phyloP scores from a whole-genome alignment of 2,888 invertebrate genomes.

The Aphrophora alni region DNA sequence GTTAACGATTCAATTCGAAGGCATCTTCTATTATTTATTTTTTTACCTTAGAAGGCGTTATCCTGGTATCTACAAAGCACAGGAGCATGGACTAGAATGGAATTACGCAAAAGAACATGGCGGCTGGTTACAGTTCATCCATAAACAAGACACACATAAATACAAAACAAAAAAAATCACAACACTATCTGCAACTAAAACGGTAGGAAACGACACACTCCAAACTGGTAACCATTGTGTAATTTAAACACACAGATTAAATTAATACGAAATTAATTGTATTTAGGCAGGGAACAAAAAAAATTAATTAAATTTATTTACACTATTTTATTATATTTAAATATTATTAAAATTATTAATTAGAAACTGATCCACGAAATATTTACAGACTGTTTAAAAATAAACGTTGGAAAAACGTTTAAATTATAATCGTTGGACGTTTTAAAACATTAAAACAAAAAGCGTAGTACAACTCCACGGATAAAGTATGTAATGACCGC shows the following conservation, averaged over 20 bases:
- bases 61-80: conserved; percentile 51
- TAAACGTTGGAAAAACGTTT: too few relatives aligned
- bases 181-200: not conserved
- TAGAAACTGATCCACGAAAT: not conserved
- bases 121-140: not conserved
- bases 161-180: not conserved
- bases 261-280: too few relatives aligned
- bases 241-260: not conserved
- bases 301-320: too few relatives aligned
- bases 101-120: not conserved
- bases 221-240: not conserved
- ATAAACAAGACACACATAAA: not conserved
- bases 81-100: conserved; percentile 51
- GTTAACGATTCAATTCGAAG: not conserved
- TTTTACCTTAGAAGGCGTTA: conserved; percentile 49
- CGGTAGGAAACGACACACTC: not conserved
- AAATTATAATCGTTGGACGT: too few relatives aligned
- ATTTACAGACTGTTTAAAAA: not conserved
- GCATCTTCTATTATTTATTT: too few relatives aligned
- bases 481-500: too few relatives aligned
- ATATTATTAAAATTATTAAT: too few relatives aligned
- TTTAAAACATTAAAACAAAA: not conserved
- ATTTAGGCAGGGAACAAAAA: not conserved
- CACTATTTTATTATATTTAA: too few relatives aligned
- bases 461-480: not conserved